Evolutionary conservation across 2,888 invertebrate species (phyloP).

Genomic region (Spodoptera picta): DNA sequence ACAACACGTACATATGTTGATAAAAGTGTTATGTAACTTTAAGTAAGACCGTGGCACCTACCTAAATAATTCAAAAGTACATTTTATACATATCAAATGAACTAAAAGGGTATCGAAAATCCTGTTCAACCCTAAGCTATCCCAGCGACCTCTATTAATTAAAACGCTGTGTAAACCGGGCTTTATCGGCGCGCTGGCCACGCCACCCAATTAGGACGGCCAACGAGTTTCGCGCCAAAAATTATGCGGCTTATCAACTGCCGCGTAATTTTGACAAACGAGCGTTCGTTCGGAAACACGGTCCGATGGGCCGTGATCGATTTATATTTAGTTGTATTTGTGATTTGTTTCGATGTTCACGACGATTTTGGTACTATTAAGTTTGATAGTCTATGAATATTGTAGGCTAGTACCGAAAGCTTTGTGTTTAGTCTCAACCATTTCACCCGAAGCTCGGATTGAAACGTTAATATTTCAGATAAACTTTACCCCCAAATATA

Average conservation of each 20-base stretch:
- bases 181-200: slow-evolving; percentile 81
- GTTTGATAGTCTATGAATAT: slow-evolving; percentile 1
- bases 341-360: slow-evolving; percentile 48
- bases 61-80: too few relatives aligned
- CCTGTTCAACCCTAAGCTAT: slow-evolving; percentile 65
- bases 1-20: too few relatives aligned
- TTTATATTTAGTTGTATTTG: slow-evolving; percentile 69
- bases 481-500: too few relatives aligned
- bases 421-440: too few relatives aligned
- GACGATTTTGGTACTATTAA: slow-evolving; percentile 43
- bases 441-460: too few relatives aligned
- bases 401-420: too few relatives aligned
- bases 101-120: slow-evolving; percentile 11
- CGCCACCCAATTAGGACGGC: slow-evolving; percentile 82
- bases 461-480: too few relatives aligned
- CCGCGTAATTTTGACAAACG: slow-evolving; percentile 85
- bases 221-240: slow-evolving; percentile 81
- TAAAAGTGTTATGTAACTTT: too few relatives aligned
- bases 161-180: slow-evolving; percentile 87
- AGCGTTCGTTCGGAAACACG: slow-evolving; percentile 74
- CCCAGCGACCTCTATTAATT: slow-evolving; percentile 86
- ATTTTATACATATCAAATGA: neutral
- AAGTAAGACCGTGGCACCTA: too few relatives aligned
- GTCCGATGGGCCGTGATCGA: slow-evolving; percentile 74
- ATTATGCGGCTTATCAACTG: slow-evolving; percentile 86